phyloP scores from a whole-genome alignment of 2,113 vertebrate species.

The Barbus barbus region DNA sequence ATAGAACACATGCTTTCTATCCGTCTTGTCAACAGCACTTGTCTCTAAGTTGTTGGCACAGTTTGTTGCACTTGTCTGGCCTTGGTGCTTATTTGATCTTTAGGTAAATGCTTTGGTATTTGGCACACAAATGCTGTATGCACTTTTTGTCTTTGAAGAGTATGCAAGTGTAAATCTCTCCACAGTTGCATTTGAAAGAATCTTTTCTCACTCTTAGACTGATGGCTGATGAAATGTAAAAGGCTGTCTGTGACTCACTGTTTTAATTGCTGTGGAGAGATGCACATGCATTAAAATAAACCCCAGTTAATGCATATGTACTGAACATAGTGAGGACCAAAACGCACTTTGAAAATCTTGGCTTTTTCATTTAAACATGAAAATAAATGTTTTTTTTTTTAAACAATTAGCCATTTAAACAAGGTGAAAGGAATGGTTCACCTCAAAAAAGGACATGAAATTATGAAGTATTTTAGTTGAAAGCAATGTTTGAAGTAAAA shows the following conservation, averaged over 20 bases:
- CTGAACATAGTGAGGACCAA: background rate
- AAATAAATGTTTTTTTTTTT: too few species aligned
- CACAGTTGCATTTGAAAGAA: slow-evolving; percentile 4
- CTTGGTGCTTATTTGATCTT: background rate
- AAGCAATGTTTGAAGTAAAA: background rate
- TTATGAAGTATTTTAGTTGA: too few species aligned
- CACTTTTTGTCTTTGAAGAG: background rate
- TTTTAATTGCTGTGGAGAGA: slow-evolving; percentile 10
- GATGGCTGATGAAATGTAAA: slow-evolving; percentile 23
- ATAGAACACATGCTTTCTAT: too few species aligned
- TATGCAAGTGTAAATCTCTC: slow-evolving; percentile 12
- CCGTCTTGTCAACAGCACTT: background rate
- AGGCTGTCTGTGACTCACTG: background rate
- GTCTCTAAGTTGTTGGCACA: background rate
- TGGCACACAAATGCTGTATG: background rate
- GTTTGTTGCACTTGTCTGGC: background rate
- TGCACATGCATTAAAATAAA: background rate
- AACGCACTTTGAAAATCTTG: background rate
- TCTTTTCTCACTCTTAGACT: background rate
- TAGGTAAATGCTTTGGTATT: background rate
- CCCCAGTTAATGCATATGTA: background rate
- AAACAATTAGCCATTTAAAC: too few species aligned
- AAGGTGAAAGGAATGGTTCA: background rate
- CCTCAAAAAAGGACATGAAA: background rate
- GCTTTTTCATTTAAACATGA: background rate